Evolutionary conservation across 2,113 vertebrate species (phyloP), one percentile per base, ranked within the genome.

Genomic region (Dromaius novaehollandiae): DNA sequence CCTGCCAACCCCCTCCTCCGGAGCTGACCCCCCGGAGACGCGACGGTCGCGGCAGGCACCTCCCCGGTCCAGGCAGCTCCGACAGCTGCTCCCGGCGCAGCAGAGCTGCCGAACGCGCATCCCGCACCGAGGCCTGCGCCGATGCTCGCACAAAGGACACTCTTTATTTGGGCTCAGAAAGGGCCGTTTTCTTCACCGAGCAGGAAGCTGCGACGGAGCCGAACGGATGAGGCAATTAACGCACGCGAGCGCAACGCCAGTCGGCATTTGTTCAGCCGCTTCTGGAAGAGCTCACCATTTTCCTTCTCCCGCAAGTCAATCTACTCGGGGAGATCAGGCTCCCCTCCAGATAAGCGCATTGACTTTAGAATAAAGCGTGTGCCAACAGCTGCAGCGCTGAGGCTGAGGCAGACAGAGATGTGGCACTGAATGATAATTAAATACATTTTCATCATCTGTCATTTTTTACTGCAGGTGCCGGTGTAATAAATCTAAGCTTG

Each of bases 351-450:
- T 98, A 98, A 99, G 98, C 99, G 97, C 98, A 91, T 34, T 98
- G 99, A 98, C 99, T 98, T 98, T 93, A 96, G 97, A 96, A 94
- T 93, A 96, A 93, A 96, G 97, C 32, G 91, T 36, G 92, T 83
- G 96, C 97, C 98, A 98, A 95, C 98, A 98, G 98, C 98, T 98
- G 98, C 98, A 97, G 97, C 98, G 96, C 97, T 75, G 95, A 88
- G 97, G 98, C 98, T 94, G 40, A 97, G 98, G 98, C 98, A 98
- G 98, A 97, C 98, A 98, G 98, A 97, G 97, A 98, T 64, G 98
- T 98, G 98, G 99, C 96, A 58, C 73, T 96, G 99, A 99, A 99
- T 99, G 98, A 98, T 98, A 99, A 99, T 98, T 99, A 99, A 99
- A 99, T 98, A 98, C 97, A 92, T 97, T 97, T 97, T 94, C 97